Evolutionary conservation across 2,888 invertebrate genomes (phyloP), one percentile per base, ranked within the genome.

Genomic region (Agrochola macilenta): DNA sequence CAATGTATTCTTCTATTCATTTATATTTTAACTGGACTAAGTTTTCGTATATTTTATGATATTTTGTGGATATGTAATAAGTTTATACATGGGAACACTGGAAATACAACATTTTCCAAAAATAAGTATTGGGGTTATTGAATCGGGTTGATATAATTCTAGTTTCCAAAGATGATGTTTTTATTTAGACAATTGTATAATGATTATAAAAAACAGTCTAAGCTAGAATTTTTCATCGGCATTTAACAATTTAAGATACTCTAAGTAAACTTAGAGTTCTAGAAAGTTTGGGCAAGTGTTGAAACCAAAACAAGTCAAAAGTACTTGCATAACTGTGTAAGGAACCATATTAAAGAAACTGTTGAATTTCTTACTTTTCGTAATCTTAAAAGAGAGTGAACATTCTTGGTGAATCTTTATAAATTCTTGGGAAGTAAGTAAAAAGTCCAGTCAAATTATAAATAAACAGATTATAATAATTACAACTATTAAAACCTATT

Each of bases 401-500:
- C 0, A 12, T n/a, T 72, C 26, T 39, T 60, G 39, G 5, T 52
- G 7, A 58, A 35, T 35, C 26, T 39, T 23, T 39, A 23, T 35
- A 52, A 52, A 35, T 52, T 2, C 68, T 35, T 35, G 52, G 8
- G 52, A 52, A 35, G 5, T 14, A 23, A 9, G 35, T 35, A 39
- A 54, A 61, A 70, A 64, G 70, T 84, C 81, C 81, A 85, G 86
- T 83, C 69, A 87, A 78, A 86, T 66, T 70, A 87, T 78, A 81
- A 85, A 82, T 70, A 69, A 69, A 83, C 69, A 79, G 71, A 72
- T 49, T n/a, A 39, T 78, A 76, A 87, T 76, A 76, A 81, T 84
- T 87, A 88, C 83, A 79, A 70, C 86, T 84, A 87, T 79, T 87
- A 81, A 87, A 83, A 80, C 69, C 85, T 87, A 87, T 79, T 84